These are phyloP conservation scores for Sarcophaga bullata DNA, from an alignment of 1,140 invertebrate genomes.

Conservation along the genomic window DNA sequence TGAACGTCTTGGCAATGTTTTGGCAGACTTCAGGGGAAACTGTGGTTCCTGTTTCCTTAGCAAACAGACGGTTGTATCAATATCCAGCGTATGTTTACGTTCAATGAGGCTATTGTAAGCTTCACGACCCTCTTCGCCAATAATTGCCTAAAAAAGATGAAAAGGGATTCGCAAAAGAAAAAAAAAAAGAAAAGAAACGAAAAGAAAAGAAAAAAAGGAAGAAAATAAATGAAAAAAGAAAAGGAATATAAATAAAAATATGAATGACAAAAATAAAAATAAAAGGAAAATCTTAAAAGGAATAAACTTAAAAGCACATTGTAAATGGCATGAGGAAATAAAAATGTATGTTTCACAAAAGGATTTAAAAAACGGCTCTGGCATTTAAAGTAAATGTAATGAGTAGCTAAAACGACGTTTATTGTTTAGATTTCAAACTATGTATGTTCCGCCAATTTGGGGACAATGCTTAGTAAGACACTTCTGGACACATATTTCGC, in stretches of 20 bases:
- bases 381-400: too few species aligned
- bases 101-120: slow-evolving; percentile 93
- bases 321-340: too few species aligned
- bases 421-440: too few species aligned
- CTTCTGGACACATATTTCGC: too few species aligned
- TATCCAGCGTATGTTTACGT: slow-evolving; percentile 63
- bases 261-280: not conserved
- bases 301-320: not conserved
- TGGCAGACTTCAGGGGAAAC: slow-evolving; percentile 55
- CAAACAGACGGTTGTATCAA: slow-evolving; percentile 56
- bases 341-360: too few species aligned
- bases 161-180: slow-evolving; percentile 4
- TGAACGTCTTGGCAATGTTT: slow-evolving; percentile 53
- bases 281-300: slow-evolving; percentile 2
- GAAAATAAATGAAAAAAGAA: slow-evolving; percentile 41
- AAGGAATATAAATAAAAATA: slow-evolving; percentile 40
- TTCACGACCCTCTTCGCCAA: slow-evolving; percentile 86
- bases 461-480: too few species aligned
- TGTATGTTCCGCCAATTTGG: too few species aligned
- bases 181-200: slow-evolving; percentile 32
- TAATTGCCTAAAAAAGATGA: slow-evolving; percentile 71
- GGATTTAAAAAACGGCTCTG: too few species aligned
- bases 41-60: slow-evolving; percentile 60
- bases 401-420: too few species aligned
- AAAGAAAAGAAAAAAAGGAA: slow-evolving; percentile 1